Percentiles rank a stretch among this genome's conserved stretches.
Conservation (phyloP, 2,113 vertebrate genomes). For the Heterochromis multidens region DNA sequence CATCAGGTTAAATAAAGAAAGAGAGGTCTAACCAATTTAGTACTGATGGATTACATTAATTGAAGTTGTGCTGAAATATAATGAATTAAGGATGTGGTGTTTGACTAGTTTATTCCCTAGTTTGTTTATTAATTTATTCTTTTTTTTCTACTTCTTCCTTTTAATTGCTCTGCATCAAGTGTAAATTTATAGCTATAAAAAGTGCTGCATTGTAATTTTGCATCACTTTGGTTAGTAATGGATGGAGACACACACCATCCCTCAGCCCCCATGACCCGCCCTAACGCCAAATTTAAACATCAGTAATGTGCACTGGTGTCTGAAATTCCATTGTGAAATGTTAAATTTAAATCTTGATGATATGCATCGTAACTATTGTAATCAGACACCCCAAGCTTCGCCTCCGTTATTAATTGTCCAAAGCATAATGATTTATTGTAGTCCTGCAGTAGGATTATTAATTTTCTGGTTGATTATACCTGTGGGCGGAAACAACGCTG, state of each 20-base stretch:
- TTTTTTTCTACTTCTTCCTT: background rate
- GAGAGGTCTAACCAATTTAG: background rate
- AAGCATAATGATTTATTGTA: slow-evolving; percentile 94
- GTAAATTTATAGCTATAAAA: slow-evolving; percentile 9
- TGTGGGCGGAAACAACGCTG: slow-evolving; percentile 87
- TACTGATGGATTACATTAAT: background rate
- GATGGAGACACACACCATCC: slow-evolving; percentile 33
- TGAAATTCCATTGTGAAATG: slow-evolving; percentile 68
- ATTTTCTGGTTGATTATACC: slow-evolving; percentile 97
- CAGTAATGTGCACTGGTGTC: slow-evolving; percentile 67
- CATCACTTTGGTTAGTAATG: slow-evolving; percentile 12
- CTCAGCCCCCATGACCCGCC: slow-evolving; percentile 22
- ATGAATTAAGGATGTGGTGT: background rate
- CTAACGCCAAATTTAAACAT: slow-evolving; percentile 56
- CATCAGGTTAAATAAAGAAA: background rate
- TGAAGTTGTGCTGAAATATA: background rate
- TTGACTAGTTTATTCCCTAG: background rate
- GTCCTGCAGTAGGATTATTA: slow-evolving; percentile 91
- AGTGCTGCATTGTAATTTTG: slow-evolving; percentile 8
- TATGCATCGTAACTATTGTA: slow-evolving; percentile 84
- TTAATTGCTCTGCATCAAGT: background rate
- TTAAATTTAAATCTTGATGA: slow-evolving; percentile 81
- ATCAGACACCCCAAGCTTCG: slow-evolving; percentile 87
- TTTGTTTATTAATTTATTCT: too few species aligned
- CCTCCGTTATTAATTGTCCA: slow-evolving; percentile 93